A percentile compares a stretch with the other conserved stretches of the same genome.
Evolutionary conservation across 2,113 vertebrate genomes (phyloP).

Genomic region (Syngnathus scovelli): DNA sequence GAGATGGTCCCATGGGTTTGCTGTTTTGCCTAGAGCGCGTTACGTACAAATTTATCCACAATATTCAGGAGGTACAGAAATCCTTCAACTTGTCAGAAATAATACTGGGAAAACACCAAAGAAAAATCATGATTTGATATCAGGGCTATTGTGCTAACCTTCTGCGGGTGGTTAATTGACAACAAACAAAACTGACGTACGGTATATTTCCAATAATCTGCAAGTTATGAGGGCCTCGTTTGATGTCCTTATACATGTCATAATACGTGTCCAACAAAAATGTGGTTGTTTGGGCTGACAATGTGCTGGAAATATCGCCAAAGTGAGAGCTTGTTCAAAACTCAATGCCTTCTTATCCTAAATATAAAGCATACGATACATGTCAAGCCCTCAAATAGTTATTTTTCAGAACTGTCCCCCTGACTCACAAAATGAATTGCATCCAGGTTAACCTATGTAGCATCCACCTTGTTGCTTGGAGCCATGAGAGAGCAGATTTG

Average conservation of each 20-base stretch:
- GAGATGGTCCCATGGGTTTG: constrained; percentile 36
- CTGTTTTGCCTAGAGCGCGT: constrained; percentile 20
- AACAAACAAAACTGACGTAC: constrained; percentile 41
- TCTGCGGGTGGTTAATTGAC: constrained; percentile 33
- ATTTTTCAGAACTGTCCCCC: constrained; percentile 20
- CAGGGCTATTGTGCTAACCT: constrained; percentile 21
- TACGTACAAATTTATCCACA: constrained; percentile 22
- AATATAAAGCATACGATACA: constrained; percentile 25
- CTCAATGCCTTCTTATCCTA: constrained; percentile 1
- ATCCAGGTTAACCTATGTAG: constrained; percentile 6
- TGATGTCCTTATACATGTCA: constrained; percentile 30
- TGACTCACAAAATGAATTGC: constrained; percentile 25
- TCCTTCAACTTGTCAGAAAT: constrained; percentile 44
- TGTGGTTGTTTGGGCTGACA: constrained; percentile 45
- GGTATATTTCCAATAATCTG: constrained; percentile 31
- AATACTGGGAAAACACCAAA: constrained; percentile 32
- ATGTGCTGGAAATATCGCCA: constrained; percentile 29
- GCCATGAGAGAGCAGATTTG: background rate
- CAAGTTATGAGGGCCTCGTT: constrained; percentile 45
- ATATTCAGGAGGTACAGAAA: constrained; percentile 21
- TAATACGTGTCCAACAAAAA: constrained; percentile 47
- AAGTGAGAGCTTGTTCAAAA: constrained; percentile 38
- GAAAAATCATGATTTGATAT: constrained; percentile 31
- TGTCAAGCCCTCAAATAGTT: constrained; percentile 12
- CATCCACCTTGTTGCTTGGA: background rate